phyloP scores from a whole-genome alignment of 2,888 invertebrate genomes.

The Tanytarsus gracilentus region DNA sequence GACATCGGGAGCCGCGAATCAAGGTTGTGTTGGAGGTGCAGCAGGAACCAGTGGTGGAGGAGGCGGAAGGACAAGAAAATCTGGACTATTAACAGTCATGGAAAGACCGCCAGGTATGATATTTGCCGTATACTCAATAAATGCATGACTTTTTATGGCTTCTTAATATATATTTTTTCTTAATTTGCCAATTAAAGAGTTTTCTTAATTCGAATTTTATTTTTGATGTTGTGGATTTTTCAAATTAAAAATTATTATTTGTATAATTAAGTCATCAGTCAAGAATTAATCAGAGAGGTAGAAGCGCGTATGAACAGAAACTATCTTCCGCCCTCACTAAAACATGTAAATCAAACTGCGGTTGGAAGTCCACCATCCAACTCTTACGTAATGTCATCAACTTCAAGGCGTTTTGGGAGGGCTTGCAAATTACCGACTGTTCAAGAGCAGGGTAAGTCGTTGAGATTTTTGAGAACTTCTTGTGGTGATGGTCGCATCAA shows the following conservation, averaged over 20 bases:
- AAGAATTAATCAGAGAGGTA: slow-evolving; percentile 80
- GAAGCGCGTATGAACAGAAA: slow-evolving; percentile 79
- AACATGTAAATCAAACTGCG: slow-evolving; percentile 47
- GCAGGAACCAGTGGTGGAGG: slow-evolving; percentile 36
- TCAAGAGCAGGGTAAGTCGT: slow-evolving; percentile 60
- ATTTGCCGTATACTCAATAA: slow-evolving; percentile 31
- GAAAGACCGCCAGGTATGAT: slow-evolving; percentile 74
- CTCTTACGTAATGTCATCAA: slow-evolving; percentile 31
- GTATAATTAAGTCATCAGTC: slow-evolving; percentile 64
- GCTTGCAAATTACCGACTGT: slow-evolving; percentile 53
- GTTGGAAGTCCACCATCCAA: slow-evolving; percentile 41
- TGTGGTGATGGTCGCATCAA: no score
- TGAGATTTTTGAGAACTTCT: background rate
- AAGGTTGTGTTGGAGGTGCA: no score
- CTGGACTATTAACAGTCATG: slow-evolving; percentile 76
- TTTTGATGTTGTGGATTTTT: background rate
- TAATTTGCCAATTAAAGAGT: slow-evolving; percentile 31
- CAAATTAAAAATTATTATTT: slow-evolving; percentile 12
- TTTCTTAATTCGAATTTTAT: slow-evolving; percentile 31
- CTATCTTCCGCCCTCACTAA: slow-evolving; percentile 60
- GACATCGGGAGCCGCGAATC: slow-evolving; percentile 31
- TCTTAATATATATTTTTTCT: slow-evolving; percentile 30
- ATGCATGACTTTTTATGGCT: slow-evolving; percentile 29
- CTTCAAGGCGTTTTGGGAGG: slow-evolving; percentile 37
- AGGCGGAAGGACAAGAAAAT: slow-evolving; percentile 62